These are phyloP conservation scores for Sebastes cheni DNA, from an alignment of 2,797 vertebrate genomes.

Conservation along the genomic window DNA sequence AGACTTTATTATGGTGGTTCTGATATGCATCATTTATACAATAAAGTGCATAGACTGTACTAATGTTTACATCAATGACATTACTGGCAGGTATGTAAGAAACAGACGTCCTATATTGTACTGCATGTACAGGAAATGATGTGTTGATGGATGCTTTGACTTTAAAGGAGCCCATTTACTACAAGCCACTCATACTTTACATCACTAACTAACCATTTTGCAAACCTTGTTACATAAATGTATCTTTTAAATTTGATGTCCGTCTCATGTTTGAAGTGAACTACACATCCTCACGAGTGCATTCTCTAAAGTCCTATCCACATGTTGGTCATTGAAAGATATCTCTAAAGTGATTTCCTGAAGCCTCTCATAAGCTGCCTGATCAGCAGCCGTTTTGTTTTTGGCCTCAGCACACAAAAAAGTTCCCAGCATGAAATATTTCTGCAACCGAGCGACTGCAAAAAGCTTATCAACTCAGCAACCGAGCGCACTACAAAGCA, in stretches of 20 bases:
- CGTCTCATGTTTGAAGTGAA: background rate
- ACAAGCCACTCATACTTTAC: no score
- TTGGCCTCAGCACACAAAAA: background rate
- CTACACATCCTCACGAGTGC: background rate
- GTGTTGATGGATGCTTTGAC: no score
- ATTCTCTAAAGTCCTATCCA: background rate
- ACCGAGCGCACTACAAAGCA: background rate
- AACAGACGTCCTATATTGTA: background rate
- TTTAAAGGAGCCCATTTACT: no score
- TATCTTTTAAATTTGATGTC: background rate
- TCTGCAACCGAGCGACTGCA: background rate
- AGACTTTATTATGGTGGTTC: background rate
- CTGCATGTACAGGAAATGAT: background rate
- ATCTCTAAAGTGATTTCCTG: background rate
- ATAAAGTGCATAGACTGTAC: background rate
- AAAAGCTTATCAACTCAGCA: constrained; percentile 9
- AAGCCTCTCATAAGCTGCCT: background rate
- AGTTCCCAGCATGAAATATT: background rate
- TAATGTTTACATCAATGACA: background rate
- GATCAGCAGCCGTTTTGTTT: constrained; percentile 33
- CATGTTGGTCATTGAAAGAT: background rate
- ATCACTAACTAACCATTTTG: no score
- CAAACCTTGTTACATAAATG: background rate
- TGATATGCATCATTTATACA: background rate
- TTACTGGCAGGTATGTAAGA: background rate